phyloP scores from a whole-genome alignment of 2,797 vertebrate genomes.

The Stomatorhinus walkeri region DNA sequence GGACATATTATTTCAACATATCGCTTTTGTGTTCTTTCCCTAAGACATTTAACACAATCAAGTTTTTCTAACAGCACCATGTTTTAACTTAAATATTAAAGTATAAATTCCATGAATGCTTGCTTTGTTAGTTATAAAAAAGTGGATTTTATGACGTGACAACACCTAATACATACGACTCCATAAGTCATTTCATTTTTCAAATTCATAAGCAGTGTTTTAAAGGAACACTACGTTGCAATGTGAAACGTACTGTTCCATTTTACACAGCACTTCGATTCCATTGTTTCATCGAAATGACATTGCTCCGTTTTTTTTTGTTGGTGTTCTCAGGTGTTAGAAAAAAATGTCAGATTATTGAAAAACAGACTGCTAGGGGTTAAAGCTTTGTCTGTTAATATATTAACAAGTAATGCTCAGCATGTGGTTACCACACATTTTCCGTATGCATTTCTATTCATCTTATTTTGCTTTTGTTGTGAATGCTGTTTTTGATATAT shows the following conservation, averaged over 20 bases:
- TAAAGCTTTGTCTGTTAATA: not conserved
- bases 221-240: not conserved
- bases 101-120: not conserved
- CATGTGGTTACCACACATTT: not conserved
- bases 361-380: not conserved
- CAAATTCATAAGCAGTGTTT: not conserved
- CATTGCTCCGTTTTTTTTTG: not conserved
- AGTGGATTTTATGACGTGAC: not conserved
- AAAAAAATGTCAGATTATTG: not conserved
- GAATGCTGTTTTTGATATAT: not conserved
- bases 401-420: not conserved
- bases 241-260: not conserved
- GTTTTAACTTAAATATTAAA: not conserved
- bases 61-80: not conserved
- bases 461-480: not conserved
- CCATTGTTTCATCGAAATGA: not conserved
- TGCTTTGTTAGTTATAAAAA: not conserved
- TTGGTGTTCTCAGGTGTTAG: not conserved
- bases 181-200: not conserved
- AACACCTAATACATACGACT: not conserved
- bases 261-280: not conserved
- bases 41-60: not conserved
- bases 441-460: not conserved
- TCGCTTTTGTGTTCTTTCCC: not conserved
- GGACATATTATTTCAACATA: not conserved